Evolutionary conservation across 2,797 vertebrate species (phyloP).

Genomic region (Petrocephalus schoutedeni): DNA sequence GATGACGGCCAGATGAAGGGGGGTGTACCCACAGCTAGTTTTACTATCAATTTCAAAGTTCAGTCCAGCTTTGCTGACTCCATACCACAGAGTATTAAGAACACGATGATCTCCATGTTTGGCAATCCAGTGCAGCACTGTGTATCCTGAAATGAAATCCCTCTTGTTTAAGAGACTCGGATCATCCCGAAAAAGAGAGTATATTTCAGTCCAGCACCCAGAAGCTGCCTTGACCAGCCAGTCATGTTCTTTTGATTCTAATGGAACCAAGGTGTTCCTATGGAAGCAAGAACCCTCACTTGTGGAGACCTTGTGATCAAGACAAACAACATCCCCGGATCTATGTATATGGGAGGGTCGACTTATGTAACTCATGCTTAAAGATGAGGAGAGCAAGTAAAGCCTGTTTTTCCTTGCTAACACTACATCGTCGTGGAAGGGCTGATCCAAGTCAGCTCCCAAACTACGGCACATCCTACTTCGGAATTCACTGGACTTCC

Average conservation of each 20-base stretch:
- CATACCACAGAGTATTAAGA: slow-evolving; percentile 73
- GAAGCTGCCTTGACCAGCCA: slow-evolving; percentile 81
- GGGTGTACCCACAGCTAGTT: slow-evolving; percentile 79
- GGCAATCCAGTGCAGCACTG: slow-evolving; percentile 87
- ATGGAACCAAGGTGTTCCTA: slow-evolving; percentile 60
- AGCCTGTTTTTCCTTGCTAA: slow-evolving; percentile 51
- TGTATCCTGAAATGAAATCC: slow-evolving; percentile 89
- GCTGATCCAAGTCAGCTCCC: slow-evolving; percentile 57
- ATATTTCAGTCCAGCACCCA: slow-evolving; percentile 71
- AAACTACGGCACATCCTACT: slow-evolving; percentile 63
- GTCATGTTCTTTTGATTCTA: slow-evolving; percentile 73
- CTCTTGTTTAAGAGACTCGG: slow-evolving; percentile 67
- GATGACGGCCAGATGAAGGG: slow-evolving; percentile 84
- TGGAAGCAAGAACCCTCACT: slow-evolving; percentile 30
- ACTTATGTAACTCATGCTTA: slow-evolving; percentile 50
- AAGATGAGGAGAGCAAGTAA: slow-evolving; percentile 56
- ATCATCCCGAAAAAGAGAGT: slow-evolving; percentile 75
- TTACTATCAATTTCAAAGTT: slow-evolving; percentile 66
- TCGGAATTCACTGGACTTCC: slow-evolving; percentile 36
- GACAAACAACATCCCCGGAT: slow-evolving; percentile 33
- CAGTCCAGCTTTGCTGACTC: slow-evolving; percentile 60
- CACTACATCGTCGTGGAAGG: slow-evolving; percentile 45
- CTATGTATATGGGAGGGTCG: slow-evolving; percentile 51
- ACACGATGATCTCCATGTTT: slow-evolving; percentile 80
- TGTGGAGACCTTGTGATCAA: neutral